These are phyloP conservation scores for Idaea biselata DNA, from an alignment of 2,888 invertebrate genomes.

Conservation along the genomic window DNA sequence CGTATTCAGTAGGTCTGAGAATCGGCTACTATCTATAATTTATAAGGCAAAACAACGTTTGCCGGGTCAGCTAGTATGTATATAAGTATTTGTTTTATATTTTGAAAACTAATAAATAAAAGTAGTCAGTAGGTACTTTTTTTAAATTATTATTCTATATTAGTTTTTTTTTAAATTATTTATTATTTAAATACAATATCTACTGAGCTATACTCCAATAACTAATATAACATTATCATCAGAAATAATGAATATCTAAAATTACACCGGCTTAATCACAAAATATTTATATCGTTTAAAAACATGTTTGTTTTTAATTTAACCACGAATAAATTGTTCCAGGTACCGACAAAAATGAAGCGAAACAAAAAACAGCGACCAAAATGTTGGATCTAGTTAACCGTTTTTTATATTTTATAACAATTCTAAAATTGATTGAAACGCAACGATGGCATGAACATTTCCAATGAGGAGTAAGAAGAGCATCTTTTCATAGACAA, in stretches of 20 bases:
- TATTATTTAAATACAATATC: too few relatives aligned
- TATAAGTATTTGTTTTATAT: too few relatives aligned
- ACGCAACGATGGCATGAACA: constrained; percentile 39
- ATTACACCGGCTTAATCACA: neutral
- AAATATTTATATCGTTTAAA: neutral
- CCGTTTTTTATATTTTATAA: constrained; percentile 1
- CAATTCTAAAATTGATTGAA: constrained; percentile 3
- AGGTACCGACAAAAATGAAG: constrained; percentile 47
- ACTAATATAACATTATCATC: neutral
- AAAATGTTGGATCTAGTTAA: constrained; percentile 17
- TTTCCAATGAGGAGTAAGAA: constrained; percentile 62
- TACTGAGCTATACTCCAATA: too few relatives aligned
- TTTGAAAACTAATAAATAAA: too few relatives aligned
- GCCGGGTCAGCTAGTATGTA: too few relatives aligned
- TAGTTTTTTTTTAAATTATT: too few relatives aligned
- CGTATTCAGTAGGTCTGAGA: too few relatives aligned
- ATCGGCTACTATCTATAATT: too few relatives aligned
- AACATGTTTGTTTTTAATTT: constrained; percentile 3
- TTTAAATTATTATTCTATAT: too few relatives aligned
- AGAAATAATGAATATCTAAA: neutral
- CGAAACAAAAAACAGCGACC: constrained; percentile 30
- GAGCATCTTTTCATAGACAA: constrained; percentile 67
- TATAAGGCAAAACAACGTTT: too few relatives aligned
- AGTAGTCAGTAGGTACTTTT: too few relatives aligned
- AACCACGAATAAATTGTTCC: constrained; percentile 37